These are phyloP conservation scores for Acanthisitta chloris DNA, from an alignment of 2,113 vertebrate genomes.

Conservation along the genomic window DNA sequence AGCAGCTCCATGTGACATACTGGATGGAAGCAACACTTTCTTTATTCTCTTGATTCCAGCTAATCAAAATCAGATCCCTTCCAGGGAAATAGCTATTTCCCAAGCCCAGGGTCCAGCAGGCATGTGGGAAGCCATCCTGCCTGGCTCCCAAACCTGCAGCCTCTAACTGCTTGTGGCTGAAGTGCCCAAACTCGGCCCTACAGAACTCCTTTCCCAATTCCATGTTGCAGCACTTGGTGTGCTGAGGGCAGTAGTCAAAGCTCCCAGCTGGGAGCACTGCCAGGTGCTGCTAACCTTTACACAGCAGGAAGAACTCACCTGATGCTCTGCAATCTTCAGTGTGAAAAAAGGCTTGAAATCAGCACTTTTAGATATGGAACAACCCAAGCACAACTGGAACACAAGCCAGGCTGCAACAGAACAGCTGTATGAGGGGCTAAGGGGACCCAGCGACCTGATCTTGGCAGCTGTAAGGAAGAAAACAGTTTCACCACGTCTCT, in stretches of 20 bases:
- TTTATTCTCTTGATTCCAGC: background rate
- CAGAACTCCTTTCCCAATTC: rapidly evolving
- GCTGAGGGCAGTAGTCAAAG: rapidly evolving
- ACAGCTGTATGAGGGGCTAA: background rate
- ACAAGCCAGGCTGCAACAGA: background rate
- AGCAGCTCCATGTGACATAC: rapidly evolving
- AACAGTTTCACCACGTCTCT: rapidly evolving
- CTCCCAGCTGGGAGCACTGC: background rate
- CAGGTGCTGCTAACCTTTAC: background rate
- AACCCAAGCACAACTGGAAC: rapidly evolving
- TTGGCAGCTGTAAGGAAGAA: background rate
- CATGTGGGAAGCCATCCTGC: rapidly evolving
- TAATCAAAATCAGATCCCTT: background rate
- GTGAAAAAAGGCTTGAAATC: background rate
- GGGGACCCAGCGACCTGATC: background rate
- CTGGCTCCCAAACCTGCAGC: background rate
- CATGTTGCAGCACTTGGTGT: rapidly evolving
- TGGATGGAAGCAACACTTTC: rapidly evolving
- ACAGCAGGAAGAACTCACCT: background rate
- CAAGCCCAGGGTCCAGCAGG: background rate
- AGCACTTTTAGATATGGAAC: background rate
- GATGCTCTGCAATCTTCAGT: rapidly evolving
- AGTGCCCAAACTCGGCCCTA: rapidly evolving
- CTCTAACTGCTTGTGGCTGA: rapidly evolving
- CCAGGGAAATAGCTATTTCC: rapidly evolving